Percentiles rank a stretch among this genome's conserved stretches.
These are phyloP conservation scores for Stomatorhinus walkeri DNA, from an alignment of 2,797 vertebrate genomes.

Conservation along the genomic window DNA sequence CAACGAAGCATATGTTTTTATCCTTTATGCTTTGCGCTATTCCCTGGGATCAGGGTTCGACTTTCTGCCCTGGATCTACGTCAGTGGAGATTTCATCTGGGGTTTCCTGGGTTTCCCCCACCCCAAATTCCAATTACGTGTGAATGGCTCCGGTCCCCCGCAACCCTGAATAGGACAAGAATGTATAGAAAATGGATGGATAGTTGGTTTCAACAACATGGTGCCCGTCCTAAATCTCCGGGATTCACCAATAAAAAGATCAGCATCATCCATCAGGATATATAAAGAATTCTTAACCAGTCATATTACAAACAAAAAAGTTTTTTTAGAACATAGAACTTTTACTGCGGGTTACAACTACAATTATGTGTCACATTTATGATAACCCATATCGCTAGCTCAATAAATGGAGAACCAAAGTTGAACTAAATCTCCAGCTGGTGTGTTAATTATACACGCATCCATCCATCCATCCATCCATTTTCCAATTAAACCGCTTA, in stretches of 20 bases:
- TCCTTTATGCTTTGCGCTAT: background rate
- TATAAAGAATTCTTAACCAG: background rate
- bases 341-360: background rate
- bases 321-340: background rate
- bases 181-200: background rate
- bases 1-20: background rate
- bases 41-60: background rate
- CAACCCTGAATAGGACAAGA: background rate
- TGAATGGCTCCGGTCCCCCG: background rate
- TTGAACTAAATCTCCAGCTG: background rate
- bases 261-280: background rate
- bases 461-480: no score
- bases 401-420: background rate
- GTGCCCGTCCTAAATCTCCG: background rate
- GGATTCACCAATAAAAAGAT: background rate
- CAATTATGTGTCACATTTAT: background rate
- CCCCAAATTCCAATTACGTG: background rate
- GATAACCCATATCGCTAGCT: background rate
- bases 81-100: background rate
- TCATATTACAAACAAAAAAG: background rate
- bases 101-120: background rate
- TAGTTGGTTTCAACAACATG: background rate
- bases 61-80: background rate
- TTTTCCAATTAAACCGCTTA: background rate
- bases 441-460: background rate